phyloP scores from a whole-genome alignment of 2,113 vertebrate genomes.

The Antechinus flavipes region DNA sequence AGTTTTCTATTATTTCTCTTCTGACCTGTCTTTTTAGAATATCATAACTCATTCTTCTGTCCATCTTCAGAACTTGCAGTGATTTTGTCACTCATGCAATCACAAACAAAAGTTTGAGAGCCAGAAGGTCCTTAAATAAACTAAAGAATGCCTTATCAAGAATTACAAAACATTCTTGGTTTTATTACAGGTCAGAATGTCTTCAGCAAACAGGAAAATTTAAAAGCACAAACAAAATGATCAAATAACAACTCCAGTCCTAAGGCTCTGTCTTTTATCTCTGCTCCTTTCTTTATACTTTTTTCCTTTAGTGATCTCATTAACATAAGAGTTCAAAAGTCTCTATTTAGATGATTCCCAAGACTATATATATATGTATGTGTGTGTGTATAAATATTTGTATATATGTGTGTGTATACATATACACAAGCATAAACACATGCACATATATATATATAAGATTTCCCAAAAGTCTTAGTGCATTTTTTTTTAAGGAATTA shows the following conservation, averaged over 20 bases:
- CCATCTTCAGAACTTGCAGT: not conserved
- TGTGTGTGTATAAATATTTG: too few species aligned
- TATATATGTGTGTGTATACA: too few species aligned
- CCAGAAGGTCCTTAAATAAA: not conserved
- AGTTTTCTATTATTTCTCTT: not conserved
- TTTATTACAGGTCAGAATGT: not conserved
- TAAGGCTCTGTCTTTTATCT: not conserved
- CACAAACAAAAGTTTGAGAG: not conserved
- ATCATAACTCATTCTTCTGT: not conserved
- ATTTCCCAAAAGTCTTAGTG: not conserved
- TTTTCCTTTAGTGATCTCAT: not conserved
- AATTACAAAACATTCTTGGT: not conserved
- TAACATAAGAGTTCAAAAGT: not conserved
- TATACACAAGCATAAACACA: too few species aligned
- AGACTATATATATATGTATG: not conserved
- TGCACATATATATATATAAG: too few species aligned
- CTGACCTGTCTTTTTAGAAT: not conserved
- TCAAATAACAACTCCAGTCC: not conserved
- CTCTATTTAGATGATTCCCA: not conserved
- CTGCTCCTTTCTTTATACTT: not conserved
- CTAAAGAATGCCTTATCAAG: not conserved
- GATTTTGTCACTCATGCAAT: not conserved
- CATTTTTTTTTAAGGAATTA: not conserved
- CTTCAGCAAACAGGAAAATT: not conserved
- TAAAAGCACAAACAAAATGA: not conserved